A percentile compares a stretch with the other conserved stretches of the same genome.
These are phyloP conservation scores for Salvelinus namaycush DNA, from an alignment of 2,113 vertebrate species.

Conservation along the genomic window DNA sequence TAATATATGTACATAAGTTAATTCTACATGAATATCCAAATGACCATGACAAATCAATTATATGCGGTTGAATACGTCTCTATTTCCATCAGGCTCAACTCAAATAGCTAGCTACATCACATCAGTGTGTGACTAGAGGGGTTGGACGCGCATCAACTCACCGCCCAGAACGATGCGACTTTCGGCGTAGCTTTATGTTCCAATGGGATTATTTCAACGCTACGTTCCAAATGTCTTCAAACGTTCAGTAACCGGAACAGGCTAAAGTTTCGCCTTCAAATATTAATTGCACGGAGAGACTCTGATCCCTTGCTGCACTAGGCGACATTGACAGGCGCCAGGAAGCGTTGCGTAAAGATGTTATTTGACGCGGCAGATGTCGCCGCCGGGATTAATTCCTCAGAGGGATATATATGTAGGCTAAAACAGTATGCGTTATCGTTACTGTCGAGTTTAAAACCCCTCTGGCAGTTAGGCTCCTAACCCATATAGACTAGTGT, in stretches of 20 bases:
- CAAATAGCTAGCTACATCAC: background rate
- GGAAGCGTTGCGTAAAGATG: background rate
- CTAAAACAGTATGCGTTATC: background rate
- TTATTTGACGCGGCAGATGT: constrained; percentile 1
- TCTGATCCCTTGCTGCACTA: background rate
- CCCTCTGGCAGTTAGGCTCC: no score
- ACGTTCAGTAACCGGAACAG: background rate
- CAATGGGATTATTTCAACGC: background rate
- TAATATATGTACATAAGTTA: background rate
- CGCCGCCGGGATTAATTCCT: background rate
- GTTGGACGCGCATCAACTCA: background rate
- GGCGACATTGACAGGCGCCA: background rate
- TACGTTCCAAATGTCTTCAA: background rate
- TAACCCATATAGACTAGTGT: background rate
- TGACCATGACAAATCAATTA: background rate
- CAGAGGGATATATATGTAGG: no score
- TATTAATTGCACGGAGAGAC: background rate
- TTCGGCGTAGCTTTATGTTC: background rate
- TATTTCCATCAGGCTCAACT: background rate
- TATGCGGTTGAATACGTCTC: background rate
- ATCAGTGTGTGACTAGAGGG: background rate
- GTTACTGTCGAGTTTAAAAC: background rate
- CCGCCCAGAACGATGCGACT: background rate
- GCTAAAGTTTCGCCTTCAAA: background rate
- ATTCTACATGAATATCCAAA: background rate